Percentiles rank a stretch among this genome's conserved stretches.
Evolutionary conservation across 2,888 invertebrate genomes (phyloP).

Genomic region (Platerodrilus igneus): DNA sequence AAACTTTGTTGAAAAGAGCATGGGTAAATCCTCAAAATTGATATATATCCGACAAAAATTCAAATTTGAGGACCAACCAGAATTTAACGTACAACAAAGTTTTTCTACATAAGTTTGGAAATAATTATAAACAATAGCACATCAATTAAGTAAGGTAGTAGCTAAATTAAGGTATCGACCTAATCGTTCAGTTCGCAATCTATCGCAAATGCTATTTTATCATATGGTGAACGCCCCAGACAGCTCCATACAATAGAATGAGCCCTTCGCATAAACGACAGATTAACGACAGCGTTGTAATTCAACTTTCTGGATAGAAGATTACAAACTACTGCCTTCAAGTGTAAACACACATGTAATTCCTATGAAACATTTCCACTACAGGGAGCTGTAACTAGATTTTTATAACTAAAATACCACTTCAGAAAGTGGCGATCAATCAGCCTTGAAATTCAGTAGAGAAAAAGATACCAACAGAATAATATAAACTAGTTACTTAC

Average conservation of each 20-base stretch:
- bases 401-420: constrained; percentile 35
- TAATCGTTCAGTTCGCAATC: constrained; percentile 26
- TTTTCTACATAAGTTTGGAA: constrained; percentile 34
- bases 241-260: constrained; percentile 51
- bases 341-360: constrained; percentile 7
- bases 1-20: too few relatives aligned
- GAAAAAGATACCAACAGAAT: too few relatives aligned
- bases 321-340: constrained; percentile 34
- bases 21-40: too few relatives aligned
- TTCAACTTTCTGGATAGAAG: constrained; percentile 43
- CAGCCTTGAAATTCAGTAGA: constrained; percentile 32
- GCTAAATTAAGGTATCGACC: constrained; percentile 38
- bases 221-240: constrained; percentile 48
- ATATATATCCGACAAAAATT: too few relatives aligned
- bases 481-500: too few relatives aligned
- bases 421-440: constrained; percentile 30
- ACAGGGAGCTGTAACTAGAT: constrained; percentile 35
- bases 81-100: too few relatives aligned
- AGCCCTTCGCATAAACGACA: constrained; percentile 53
- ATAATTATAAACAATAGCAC: constrained; percentile 47
- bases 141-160: constrained; percentile 44
- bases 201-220: constrained; percentile 29
- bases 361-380: constrained; percentile 20
- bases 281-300: constrained; percentile 47
- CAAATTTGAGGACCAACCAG: too few relatives aligned